phyloP scores from a whole-genome alignment of 2,797 vertebrate species.

The Bovichtus diacanthus region DNA sequence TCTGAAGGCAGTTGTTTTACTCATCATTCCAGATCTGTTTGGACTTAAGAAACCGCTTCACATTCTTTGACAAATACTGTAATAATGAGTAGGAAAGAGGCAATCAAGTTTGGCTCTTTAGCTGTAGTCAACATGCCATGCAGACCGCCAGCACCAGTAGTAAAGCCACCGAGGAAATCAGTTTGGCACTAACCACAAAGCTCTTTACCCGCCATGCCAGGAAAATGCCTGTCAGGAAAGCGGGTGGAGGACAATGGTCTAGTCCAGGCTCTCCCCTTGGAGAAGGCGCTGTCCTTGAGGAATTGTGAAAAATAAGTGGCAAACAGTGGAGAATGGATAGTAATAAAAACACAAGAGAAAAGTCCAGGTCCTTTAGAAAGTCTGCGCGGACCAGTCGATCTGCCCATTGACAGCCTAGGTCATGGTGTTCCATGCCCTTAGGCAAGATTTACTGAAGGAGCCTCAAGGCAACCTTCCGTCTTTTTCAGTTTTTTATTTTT shows the following conservation, averaged over 20 bases:
- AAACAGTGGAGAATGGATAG: constrained; percentile 54
- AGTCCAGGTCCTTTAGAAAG: constrained; percentile 18
- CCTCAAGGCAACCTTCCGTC: constrained; percentile 19
- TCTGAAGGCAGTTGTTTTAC: constrained; percentile 16
- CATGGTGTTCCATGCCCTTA: not conserved
- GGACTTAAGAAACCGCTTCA: constrained; percentile 50
- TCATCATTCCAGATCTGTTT: constrained; percentile 18
- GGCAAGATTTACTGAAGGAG: constrained; percentile 33
- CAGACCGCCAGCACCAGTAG: constrained; percentile 66
- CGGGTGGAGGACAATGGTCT: constrained; percentile 61
- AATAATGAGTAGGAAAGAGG: constrained; percentile 69
- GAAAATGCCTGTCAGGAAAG: constrained; percentile 68
- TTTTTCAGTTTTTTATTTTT: not conserved
- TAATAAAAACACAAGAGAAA: constrained; percentile 39
- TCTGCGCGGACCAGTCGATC: constrained; percentile 11
- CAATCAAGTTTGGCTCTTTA: constrained; percentile 75
- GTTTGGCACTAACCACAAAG: constrained; percentile 74
- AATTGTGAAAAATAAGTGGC: constrained; percentile 50
- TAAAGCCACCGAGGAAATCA: constrained; percentile 77
- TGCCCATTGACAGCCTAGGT: constrained; percentile 54
- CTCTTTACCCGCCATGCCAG: constrained; percentile 66
- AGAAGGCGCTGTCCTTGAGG: constrained; percentile 36
- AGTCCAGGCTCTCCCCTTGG: constrained; percentile 23
- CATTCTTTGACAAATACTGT: constrained; percentile 65
- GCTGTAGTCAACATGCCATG: constrained; percentile 64